Conservation (phyloP, 2,113 vertebrate species). For the Dendrocopos noguchii region DNA sequence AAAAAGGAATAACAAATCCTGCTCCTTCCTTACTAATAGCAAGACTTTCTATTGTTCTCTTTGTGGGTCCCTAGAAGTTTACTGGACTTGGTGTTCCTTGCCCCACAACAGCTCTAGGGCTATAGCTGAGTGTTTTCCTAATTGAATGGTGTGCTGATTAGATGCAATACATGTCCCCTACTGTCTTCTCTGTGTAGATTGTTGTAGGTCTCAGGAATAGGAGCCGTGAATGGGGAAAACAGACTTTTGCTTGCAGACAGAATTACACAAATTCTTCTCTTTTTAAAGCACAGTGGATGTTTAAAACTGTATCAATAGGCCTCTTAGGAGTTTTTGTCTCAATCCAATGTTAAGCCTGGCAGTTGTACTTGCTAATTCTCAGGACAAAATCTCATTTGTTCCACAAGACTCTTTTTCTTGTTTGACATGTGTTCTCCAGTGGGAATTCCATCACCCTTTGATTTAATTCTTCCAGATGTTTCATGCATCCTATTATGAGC, state of each 20-base stretch:
- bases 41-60: background rate
- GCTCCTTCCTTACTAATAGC: background rate
- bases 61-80: background rate
- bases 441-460: conserved; percentile 72
- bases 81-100: background rate
- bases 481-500: conserved; percentile 65
- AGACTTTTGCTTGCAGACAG: conserved; percentile 6
- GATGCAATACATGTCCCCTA: background rate
- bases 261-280: background rate
- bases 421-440: conserved; percentile 66
- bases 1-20: background rate
- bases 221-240: background rate
- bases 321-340: conserved; percentile 63
- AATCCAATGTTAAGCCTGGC: conserved; percentile 33
- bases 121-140: background rate
- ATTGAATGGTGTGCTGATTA: background rate
- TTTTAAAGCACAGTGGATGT: background rate
- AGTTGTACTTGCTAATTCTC: conserved; percentile 65
- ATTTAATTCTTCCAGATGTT: conserved; percentile 78
- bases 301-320: conserved; percentile 24
- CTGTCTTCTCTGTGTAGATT: background rate
- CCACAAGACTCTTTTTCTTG: conserved; percentile 65
- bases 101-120: background rate
- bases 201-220: background rate
- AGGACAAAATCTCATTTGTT: conserved; percentile 71